Evolutionary conservation across 37 sponge, comb jelly and placozoan genomes (phyloP).

Genomic region (Halisarca cf. caerulea): DNA sequence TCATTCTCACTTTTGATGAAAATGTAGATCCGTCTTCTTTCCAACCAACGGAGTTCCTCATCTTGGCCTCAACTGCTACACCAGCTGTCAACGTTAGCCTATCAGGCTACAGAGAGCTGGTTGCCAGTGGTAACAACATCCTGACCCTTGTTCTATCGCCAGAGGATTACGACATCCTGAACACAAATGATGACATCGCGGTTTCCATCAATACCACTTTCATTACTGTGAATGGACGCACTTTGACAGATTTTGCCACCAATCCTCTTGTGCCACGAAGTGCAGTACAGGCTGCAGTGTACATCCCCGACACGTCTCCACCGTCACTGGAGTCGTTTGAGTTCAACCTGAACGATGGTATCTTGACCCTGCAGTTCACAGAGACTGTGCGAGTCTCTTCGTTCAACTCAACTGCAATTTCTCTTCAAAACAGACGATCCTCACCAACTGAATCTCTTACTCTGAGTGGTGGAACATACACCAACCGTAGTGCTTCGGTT

Average conservation of each 20-base stretch:
- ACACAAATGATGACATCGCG: slow-evolving; percentile 49
- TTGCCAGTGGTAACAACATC: neutral
- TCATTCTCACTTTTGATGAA: slow-evolving; percentile 81
- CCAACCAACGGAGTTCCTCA: slow-evolving; percentile 54
- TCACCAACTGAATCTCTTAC: slow-evolving; percentile 40
- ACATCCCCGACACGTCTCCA: slow-evolving; percentile 44
- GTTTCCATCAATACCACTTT: slow-evolving; percentile 53
- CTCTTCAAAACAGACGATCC: slow-evolving; percentile 53
- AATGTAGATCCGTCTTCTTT: slow-evolving; percentile 40
- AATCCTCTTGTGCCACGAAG: slow-evolving; percentile 44
- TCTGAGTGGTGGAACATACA: slow-evolving; percentile 62
- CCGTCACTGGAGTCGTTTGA: slow-evolving; percentile 57
- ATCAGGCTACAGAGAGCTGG: slow-evolving; percentile 43
- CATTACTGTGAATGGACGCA: slow-evolving; percentile 44
- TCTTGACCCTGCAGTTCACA: slow-evolving; percentile 62
- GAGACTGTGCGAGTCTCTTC: slow-evolving; percentile 53
- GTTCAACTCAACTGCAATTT: slow-evolving; percentile 47
- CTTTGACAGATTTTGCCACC: slow-evolving; percentile 46
- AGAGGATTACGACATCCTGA: slow-evolving; percentile 63
- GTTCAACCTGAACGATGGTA: slow-evolving; percentile 43
- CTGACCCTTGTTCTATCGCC: slow-evolving; percentile 39
- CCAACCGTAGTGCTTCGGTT: slow-evolving; percentile 19
- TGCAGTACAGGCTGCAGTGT: slow-evolving; percentile 14
- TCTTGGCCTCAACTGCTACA: slow-evolving; percentile 36
- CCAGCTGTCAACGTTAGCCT: slow-evolving; percentile 54